Evolutionary conservation across 1,140 invertebrate genomes (phyloP).

Genomic region (Liolophura sinensis): DNA sequence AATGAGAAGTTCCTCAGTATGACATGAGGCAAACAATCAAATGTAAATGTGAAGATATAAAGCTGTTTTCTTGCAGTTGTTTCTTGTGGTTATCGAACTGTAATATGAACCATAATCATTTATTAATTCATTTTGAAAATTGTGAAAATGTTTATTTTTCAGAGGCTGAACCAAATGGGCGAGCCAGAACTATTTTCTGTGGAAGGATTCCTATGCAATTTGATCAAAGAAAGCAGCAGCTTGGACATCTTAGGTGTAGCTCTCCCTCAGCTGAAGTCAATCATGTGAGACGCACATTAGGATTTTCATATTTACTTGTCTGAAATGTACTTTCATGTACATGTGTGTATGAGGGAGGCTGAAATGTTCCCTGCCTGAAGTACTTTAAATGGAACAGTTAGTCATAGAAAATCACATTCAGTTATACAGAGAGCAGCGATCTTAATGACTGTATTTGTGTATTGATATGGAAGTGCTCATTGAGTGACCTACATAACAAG

Average conservation of each 20-base stretch:
- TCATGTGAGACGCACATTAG: slow-evolving; percentile 39
- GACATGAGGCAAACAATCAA: no score
- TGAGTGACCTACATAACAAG: no score
- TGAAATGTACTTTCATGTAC: no score
- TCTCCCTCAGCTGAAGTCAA: slow-evolving; percentile 49
- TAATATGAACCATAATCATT: no score
- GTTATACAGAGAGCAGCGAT: background rate
- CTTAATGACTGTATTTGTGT: background rate
- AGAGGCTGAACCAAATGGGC: slow-evolving; percentile 82
- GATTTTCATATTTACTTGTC: background rate
- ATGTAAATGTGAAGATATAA: no score
- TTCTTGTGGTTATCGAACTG: background rate
- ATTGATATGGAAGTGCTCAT: no score
- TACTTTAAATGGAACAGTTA: background rate
- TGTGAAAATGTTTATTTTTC: slow-evolving; percentile 29
- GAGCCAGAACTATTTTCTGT: slow-evolving; percentile 91
- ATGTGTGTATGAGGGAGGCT: no score
- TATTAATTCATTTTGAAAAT: no score
- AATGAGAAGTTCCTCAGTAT: no score
- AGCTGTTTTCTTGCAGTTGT: background rate
- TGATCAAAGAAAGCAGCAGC: slow-evolving; percentile 73
- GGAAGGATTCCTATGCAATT: slow-evolving; percentile 79
- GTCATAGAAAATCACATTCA: background rate
- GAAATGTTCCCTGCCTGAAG: no score
- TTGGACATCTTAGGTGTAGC: slow-evolving; percentile 69